Conservation (phyloP, 2,888 invertebrate species). For the Pollenia angustigena region DNA sequence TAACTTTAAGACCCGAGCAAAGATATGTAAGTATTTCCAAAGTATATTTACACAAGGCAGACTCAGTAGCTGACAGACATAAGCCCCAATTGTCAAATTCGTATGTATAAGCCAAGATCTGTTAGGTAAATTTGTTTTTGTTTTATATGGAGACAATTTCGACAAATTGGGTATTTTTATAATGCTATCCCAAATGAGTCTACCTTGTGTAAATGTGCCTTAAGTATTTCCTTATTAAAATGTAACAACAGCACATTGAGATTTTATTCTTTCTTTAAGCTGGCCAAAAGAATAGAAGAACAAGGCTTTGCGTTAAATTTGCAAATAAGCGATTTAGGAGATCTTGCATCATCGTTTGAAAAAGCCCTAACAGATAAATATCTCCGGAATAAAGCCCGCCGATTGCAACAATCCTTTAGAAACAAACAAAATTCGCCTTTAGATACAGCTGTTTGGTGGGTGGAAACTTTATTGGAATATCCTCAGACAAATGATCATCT, state of each 20-base stretch:
- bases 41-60: not conserved
- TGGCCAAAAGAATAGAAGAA: constrained; percentile 43
- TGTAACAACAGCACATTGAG: too few species aligned
- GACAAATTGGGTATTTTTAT: too few species aligned
- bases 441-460: constrained; percentile 59
- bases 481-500: constrained; percentile 54
- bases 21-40: constrained; percentile 45
- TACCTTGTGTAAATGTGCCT: too few species aligned
- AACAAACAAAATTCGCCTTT: constrained; percentile 42
- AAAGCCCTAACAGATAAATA: constrained; percentile 7
- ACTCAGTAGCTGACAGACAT: too few species aligned
- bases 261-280: constrained; percentile 10
- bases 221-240: constrained; percentile 1
- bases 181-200: not conserved
- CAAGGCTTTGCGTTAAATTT: constrained; percentile 27
- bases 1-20: constrained; percentile 38
- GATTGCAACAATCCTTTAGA: constrained; percentile 12
- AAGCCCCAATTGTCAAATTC: too few species aligned
- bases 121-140: too few species aligned
- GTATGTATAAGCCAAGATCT: too few species aligned
- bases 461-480: constrained; percentile 44
- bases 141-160: too few species aligned
- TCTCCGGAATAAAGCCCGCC: not conserved
- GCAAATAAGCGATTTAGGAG: constrained; percentile 7
- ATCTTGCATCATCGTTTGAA: not conserved